These are phyloP conservation scores for Mizuhopecten yessoensis DNA, from an alignment of 1,140 invertebrate genomes.

Conservation along the genomic window DNA sequence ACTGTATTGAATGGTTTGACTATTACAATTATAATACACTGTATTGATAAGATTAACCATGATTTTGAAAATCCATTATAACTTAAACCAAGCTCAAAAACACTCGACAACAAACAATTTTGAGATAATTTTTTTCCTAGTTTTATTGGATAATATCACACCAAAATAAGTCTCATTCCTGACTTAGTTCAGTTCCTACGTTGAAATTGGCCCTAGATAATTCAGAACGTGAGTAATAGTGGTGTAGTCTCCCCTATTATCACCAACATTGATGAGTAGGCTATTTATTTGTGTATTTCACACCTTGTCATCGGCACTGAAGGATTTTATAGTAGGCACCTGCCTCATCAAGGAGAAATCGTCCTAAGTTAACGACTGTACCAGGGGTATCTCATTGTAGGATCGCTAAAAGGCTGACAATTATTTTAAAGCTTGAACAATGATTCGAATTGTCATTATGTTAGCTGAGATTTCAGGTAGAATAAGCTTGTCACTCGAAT, in stretches of 20 bases:
- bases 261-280: slow-evolving; percentile 11
- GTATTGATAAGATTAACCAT: no score
- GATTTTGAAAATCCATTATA: no score
- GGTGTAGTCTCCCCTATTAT: background rate
- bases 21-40: no score
- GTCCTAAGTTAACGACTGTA: background rate
- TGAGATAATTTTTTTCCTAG: no score
- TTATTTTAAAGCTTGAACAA: background rate
- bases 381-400: slow-evolving; percentile 18
- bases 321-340: slow-evolving; percentile 24
- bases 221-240: background rate
- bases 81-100: no score
- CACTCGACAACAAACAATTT: no score
- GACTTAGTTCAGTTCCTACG: background rate
- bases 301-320: slow-evolving; percentile 14
- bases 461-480: slow-evolving; percentile 2
- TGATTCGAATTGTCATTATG: background rate
- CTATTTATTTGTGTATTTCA: slow-evolving; percentile 21
- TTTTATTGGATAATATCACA: no score
- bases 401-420: background rate
- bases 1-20: no score
- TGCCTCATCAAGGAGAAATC: slow-evolving; percentile 10
- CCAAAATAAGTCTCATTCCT: background rate
- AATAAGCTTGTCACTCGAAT: background rate
- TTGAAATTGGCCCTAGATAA: background rate